Percentiles rank a stretch among this genome's conserved stretches.
phyloP scores from a whole-genome alignment of 2,888 invertebrate species.

The Lithophane leautieri region DNA sequence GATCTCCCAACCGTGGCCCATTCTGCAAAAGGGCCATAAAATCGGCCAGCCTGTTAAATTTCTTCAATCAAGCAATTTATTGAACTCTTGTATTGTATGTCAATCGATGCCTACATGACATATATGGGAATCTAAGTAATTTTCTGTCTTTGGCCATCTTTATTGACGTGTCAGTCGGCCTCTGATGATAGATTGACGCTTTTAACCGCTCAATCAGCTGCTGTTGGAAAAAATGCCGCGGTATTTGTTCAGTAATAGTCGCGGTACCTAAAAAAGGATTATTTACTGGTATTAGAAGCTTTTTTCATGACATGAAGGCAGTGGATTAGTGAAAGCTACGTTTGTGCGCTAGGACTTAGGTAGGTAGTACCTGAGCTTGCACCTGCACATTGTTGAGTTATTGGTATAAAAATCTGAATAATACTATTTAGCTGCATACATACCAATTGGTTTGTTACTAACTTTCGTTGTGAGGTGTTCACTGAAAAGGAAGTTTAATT shows the following conservation, averaged over 20 bases:
- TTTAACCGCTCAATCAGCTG: constrained; percentile 37
- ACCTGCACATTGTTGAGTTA: constrained; percentile 11
- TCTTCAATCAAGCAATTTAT: constrained; percentile 42
- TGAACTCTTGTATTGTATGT: constrained; percentile 42
- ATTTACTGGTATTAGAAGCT: constrained; percentile 51
- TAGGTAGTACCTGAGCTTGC: not conserved
- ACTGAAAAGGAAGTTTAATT: too few relatives aligned
- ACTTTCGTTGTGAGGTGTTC: too few relatives aligned
- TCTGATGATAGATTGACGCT: constrained; percentile 40
- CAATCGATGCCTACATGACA: constrained; percentile 32
- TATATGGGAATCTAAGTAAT: constrained; percentile 61
- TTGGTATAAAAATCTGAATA: not conserved
- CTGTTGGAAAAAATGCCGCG: constrained; percentile 29
- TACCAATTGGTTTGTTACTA: too few relatives aligned
- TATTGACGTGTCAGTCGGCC: constrained; percentile 54
- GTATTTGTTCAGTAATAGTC: constrained; percentile 24
- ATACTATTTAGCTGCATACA: not conserved
- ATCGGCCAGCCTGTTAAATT: not conserved
- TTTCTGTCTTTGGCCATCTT: constrained; percentile 45
- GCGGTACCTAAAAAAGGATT: constrained; percentile 34
- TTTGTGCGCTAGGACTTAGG: not conserved
- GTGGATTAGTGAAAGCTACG: constrained; percentile 23
- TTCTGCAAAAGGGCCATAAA: constrained; percentile 15
- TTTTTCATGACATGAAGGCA: constrained; percentile 6
- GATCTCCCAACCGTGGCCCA: not conserved